phyloP scores from a whole-genome alignment of 2,797 vertebrate species.

The Chaunax sp. region DNA sequence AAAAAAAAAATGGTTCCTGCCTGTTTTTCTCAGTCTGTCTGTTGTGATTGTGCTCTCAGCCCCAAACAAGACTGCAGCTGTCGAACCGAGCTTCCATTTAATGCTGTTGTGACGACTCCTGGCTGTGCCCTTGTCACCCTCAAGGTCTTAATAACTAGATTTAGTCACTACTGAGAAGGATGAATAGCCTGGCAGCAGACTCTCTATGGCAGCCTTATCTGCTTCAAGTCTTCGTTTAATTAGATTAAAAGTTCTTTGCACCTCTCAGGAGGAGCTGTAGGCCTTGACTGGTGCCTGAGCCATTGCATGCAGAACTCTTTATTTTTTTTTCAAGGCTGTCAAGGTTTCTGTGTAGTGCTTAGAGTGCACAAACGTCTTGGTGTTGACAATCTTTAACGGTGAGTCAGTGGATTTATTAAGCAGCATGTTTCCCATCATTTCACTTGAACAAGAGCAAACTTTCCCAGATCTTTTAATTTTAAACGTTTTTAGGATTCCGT shows the following conservation, averaged over 20 bases:
- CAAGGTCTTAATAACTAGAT: constrained; percentile 68
- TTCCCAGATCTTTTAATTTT: neutral
- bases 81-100: constrained; percentile 62
- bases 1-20: constrained; percentile 22
- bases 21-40: constrained; percentile 34
- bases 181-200: constrained; percentile 50
- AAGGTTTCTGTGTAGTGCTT: constrained; percentile 46
- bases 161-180: constrained; percentile 49
- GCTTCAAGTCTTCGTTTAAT: constrained; percentile 76
- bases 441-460: constrained; percentile 19
- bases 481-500: neutral
- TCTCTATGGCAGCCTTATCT: constrained; percentile 71
- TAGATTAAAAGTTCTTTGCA: constrained; percentile 75
- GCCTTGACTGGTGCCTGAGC: constrained; percentile 27
- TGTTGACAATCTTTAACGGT: constrained; percentile 40
- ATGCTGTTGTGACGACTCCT: constrained; percentile 63
- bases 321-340: constrained; percentile 41
- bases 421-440: constrained; percentile 44
- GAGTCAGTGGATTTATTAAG: constrained; percentile 34
- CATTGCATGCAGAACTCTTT: constrained; percentile 41
- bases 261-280: constrained; percentile 28
- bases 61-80: constrained; percentile 53
- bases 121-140: constrained; percentile 45
- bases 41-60: constrained; percentile 70
- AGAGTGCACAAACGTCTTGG: constrained; percentile 50